Evolutionary conservation across 2,113 vertebrate species (phyloP).

Genomic region (Triplophysa rosa): DNA sequence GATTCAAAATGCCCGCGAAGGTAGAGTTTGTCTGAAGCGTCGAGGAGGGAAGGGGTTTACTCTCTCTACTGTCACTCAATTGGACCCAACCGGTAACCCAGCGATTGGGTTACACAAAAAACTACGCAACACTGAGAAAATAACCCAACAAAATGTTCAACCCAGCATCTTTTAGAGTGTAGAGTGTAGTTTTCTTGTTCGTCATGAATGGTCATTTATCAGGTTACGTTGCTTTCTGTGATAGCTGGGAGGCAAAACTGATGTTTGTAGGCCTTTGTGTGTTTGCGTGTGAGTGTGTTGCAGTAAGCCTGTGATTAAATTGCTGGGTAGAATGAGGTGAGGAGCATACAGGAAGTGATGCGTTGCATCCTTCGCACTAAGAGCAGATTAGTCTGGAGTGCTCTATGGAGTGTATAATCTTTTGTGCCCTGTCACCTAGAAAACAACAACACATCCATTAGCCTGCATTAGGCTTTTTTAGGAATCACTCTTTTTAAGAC

Average conservation of each 20-base stretch:
- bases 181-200: background rate
- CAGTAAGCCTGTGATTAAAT: constrained; percentile 51
- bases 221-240: background rate
- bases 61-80: no score
- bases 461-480: background rate
- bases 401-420: constrained; percentile 2
- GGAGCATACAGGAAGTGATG: constrained; percentile 46
- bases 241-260: background rate
- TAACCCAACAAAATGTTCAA: no score
- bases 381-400: constrained; percentile 51
- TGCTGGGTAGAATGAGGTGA: constrained; percentile 29
- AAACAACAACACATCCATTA: background rate
- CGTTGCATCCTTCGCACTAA: constrained; percentile 36
- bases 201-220: constrained; percentile 14
- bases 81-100: no score
- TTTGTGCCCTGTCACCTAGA: background rate
- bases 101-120: no score
- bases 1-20: no score
- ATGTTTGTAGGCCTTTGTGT: constrained; percentile 1
- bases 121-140: no score
- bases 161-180: no score
- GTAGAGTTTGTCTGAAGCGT: no score
- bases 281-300: background rate
- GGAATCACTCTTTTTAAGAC: background rate
- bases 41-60: no score